These are phyloP conservation scores for Styela clava DNA, from an alignment of 23 tunicate species.

Conservation along the genomic window DNA sequence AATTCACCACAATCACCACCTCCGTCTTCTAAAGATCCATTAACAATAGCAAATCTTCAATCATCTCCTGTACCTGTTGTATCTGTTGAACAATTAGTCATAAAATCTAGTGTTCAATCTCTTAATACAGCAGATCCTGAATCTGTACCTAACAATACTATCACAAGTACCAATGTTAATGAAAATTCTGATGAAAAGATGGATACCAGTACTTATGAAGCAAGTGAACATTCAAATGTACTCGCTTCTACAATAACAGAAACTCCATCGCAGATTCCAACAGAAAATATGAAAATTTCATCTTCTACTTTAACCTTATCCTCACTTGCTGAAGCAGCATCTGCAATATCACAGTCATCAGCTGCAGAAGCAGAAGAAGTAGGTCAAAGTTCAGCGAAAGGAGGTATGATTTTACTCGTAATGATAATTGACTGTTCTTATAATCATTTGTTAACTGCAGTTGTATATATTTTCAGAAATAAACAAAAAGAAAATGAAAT, in stretches of 20 bases:
- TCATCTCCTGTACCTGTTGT: background rate
- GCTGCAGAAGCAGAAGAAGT: background rate
- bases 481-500: conserved; percentile 6
- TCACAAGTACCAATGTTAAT: background rate
- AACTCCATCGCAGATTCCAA: too few species aligned
- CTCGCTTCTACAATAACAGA: too few species aligned
- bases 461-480: too few species aligned
- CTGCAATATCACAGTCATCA: conserved; percentile 8
- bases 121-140: background rate
- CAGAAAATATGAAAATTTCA: too few species aligned
- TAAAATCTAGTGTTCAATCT: background rate
- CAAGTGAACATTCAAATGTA: background rate
- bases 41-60: background rate
- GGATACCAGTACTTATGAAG: background rate
- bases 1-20: background rate
- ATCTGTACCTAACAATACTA: background rate
- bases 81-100: background rate
- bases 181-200: background rate
- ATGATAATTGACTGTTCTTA: background rate
- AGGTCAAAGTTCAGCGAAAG: background rate
- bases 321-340: conserved; percentile 37
- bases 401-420: background rate
- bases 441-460: background rate
- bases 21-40: background rate
- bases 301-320: conserved; percentile 11